Evolutionary conservation across 2,797 vertebrate species (phyloP), one percentile per base, ranked within the genome.

Genomic region (Ctenosaura bakeri): DNA sequence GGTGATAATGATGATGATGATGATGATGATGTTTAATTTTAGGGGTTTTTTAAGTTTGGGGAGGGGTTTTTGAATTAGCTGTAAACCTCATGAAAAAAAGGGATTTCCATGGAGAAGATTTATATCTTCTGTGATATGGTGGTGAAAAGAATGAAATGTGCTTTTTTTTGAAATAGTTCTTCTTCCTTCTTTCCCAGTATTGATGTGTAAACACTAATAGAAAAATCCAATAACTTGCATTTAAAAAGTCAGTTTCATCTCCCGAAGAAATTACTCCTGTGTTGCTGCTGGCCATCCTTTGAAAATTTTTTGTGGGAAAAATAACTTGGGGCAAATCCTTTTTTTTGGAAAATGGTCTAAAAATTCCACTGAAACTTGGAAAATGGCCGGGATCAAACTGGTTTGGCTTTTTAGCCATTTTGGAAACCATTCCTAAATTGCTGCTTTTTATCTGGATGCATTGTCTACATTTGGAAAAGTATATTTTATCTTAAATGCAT

Each of bases 111-210:
- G 56, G 46, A 38, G n/a, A 66, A 66, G 22, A 10, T 64, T 1
- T 24, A 0, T 0, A 18, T 22, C 50, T 35, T 18, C 32, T 85
- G 54, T 22, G 29, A 22, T 20, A 0, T 1, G 1, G 42, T 0
- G 12, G 83, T 74, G 42, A 0, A 5, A 80, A 73, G 71, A 35
- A n/a, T 66, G 26, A 92, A 52, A 1, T 26, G 0, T 46, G 79
- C 6, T 66, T 4, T 7, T 66, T 66, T 66, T 12, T 66, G 64
- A 26, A 13, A 18, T 14, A 1, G 12, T 6, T 9, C 12, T 59
- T 59, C 14, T 22, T 14, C 1, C 2, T 81, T 78, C 0, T 18
- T 86, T 85, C 73, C 16, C 35, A 46, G 42, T 12, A 46, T 46
- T 9, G 22, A 8, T 4, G 2, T 77, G 6, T 9, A 38, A n/a